A percentile compares a stretch with the other conserved stretches of the same genome.
Evolutionary conservation across 2,113 vertebrate species (phyloP).

Genomic region (Edolisoma coerulescens): DNA sequence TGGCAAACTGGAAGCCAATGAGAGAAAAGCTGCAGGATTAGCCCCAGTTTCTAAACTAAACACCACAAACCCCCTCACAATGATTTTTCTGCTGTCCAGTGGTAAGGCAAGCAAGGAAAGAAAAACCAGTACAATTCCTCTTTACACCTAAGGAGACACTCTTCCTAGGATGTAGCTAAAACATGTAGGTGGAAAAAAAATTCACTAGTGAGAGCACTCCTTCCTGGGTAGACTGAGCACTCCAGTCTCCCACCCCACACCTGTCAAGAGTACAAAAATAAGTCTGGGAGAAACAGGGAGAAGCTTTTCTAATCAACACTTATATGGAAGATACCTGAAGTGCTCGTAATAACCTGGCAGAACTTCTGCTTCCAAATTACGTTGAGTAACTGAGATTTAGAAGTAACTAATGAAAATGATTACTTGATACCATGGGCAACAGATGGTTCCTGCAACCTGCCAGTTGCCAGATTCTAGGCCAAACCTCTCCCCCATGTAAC

Average conservation of each 20-base stretch:
- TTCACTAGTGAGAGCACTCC: neutral
- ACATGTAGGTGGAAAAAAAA: neutral
- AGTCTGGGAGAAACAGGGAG: neutral
- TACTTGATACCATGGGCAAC: neutral
- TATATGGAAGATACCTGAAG: constrained; percentile 20
- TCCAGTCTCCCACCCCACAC: constrained; percentile 31
- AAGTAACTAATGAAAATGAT: constrained; percentile 44
- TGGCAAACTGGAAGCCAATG: neutral
- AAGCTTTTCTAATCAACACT: constrained; percentile 23
- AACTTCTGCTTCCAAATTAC: constrained; percentile 36
- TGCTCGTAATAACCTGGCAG: neutral
- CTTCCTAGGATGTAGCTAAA: neutral
- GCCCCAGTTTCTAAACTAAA: neutral
- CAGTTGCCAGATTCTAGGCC: constrained; percentile 24
- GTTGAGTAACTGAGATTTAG: neutral
- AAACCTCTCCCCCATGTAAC: constrained; percentile 12
- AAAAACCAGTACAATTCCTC: neutral
- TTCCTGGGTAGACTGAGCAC: neutral
- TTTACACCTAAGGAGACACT: neutral
- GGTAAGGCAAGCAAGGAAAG: neutral
- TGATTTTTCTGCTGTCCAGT: neutral
- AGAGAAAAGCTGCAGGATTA: neutral
- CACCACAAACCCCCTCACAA: neutral
- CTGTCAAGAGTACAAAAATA: constrained; percentile 30
- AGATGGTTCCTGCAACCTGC: constrained; percentile 46